Evolutionary conservation across 2,113 vertebrate species (phyloP).

Genomic region (Tragelaphus imberbis): DNA sequence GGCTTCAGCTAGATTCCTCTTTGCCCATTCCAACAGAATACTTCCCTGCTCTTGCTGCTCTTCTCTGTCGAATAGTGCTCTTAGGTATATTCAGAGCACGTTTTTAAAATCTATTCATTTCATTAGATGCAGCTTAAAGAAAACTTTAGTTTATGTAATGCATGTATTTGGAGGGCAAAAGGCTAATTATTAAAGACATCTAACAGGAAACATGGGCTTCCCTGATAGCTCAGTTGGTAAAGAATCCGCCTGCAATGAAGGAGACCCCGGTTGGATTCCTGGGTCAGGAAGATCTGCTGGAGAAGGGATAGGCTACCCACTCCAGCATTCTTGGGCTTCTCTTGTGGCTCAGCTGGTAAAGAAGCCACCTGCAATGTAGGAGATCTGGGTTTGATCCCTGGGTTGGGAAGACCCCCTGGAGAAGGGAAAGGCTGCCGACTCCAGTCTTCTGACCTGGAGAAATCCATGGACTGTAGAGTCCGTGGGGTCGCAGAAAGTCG

Average conservation of each 20-base stretch:
- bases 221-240: background rate
- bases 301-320: background rate
- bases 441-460: background rate
- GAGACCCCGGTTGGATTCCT: rapidly evolving
- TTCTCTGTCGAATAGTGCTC: background rate
- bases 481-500: background rate
- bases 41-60: background rate
- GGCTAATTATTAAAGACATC: background rate
- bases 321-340: too few relatives aligned
- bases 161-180: background rate
- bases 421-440: background rate
- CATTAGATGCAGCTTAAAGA: background rate
- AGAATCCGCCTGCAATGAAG: background rate
- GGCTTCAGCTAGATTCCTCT: background rate
- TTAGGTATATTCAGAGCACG: background rate
- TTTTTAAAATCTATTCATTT: background rate
- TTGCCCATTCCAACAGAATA: background rate
- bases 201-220: background rate
- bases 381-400: background rate
- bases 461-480: background rate
- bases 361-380: background rate
- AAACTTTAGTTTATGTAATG: background rate
- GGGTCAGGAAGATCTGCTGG: background rate
- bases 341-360: background rate
- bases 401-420: background rate